Percentiles rank a stretch among this genome's conserved stretches.
These are phyloP conservation scores for Aphaenogaster ashmeadi DNA, from an alignment of 1,140 invertebrate species.

Conservation along the genomic window DNA sequence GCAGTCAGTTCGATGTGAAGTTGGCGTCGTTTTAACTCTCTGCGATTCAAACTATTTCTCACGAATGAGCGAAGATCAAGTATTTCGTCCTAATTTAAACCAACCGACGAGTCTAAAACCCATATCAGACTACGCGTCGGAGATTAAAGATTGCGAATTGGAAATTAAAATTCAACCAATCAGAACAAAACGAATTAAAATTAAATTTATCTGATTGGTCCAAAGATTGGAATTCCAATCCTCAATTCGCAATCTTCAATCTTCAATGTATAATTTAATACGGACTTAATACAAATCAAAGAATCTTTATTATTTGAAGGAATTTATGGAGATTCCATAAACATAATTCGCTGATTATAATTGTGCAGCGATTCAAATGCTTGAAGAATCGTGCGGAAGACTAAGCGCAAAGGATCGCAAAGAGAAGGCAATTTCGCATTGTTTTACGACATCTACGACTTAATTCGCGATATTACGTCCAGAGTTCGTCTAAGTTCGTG, in stretches of 20 bases:
- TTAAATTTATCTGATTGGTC: too few species aligned
- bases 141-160: too few species aligned
- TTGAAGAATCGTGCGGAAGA: not conserved
- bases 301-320: not conserved
- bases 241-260: too few species aligned
- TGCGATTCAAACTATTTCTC: not conserved
- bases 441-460: not conserved
- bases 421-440: not conserved
- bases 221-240: too few species aligned
- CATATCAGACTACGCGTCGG: not conserved
- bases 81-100: not conserved
- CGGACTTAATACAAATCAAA: too few species aligned
- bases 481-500: not conserved
- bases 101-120: not conserved
- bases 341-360: not conserved
- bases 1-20: not conserved
- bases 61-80: not conserved
- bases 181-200: too few species aligned
- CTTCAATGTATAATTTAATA: too few species aligned
- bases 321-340: not conserved
- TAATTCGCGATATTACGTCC: not conserved
- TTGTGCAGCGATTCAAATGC: not conserved
- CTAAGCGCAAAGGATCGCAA: not conserved
- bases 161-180: too few species aligned
- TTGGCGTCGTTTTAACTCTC: not conserved